phyloP scores from a whole-genome alignment of 2,888 invertebrate species.

The Nomada ruficornis region DNA sequence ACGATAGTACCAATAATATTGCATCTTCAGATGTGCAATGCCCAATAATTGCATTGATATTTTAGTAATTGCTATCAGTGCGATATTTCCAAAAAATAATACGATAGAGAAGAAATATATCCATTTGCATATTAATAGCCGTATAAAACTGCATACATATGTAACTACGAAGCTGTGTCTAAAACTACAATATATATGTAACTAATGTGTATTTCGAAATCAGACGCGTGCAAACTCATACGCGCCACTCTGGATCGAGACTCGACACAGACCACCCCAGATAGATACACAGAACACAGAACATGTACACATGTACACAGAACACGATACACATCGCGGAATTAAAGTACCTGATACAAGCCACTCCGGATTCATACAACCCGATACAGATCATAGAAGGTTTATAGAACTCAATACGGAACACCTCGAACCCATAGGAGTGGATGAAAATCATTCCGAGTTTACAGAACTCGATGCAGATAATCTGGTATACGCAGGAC shows the following conservation, averaged over 20 bases:
- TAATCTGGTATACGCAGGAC: background rate
- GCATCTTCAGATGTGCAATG: no score
- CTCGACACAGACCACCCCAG: background rate
- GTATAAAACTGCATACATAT: no score
- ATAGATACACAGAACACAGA: no score
- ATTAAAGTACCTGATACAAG: background rate
- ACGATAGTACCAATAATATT: no score
- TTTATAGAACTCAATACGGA: background rate
- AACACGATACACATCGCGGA: background rate
- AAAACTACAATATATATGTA: background rate
- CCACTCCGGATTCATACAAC: background rate
- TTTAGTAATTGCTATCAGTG: no score
- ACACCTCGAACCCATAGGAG: background rate
- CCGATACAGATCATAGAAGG: background rate
- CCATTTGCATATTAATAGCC: no score
- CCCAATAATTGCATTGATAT: no score
- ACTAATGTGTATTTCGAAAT: background rate
- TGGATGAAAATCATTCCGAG: background rate
- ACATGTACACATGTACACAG: no score
- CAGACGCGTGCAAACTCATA: background rate
- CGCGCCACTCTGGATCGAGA: background rate
- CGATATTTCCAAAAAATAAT: no score
- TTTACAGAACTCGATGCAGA: background rate
- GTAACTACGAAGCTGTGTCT: background rate
- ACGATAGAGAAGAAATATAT: no score